A percentile compares a stretch with the other conserved stretches of the same genome.
phyloP scores from a whole-genome alignment of 2,113 vertebrate species.

The Nansenia antarctica region DNA sequence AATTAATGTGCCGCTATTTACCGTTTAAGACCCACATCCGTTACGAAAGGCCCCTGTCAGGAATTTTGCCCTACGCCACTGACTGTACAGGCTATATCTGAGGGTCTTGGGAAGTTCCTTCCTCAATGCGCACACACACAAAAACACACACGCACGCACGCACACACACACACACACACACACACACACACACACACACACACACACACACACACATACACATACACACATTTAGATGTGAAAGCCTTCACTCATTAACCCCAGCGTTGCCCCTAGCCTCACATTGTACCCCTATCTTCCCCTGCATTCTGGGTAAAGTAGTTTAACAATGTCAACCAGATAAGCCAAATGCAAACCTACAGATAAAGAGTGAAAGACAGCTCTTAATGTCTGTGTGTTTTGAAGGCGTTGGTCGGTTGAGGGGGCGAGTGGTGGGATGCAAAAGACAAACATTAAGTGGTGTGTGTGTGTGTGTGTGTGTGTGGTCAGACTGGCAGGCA shows the following conservation, averaged over 20 bases:
- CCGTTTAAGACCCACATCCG: too few species aligned
- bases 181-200: constrained; percentile 4
- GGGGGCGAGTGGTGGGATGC: constrained; percentile 55
- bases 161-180: constrained; percentile 9
- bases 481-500: constrained; percentile 23
- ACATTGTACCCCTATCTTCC: constrained; percentile 70
- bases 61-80: constrained; percentile 62
- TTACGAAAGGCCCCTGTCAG: too few species aligned
- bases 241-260: constrained; percentile 73
- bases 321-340: constrained; percentile 75
- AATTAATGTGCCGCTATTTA: too few species aligned
- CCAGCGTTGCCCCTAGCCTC: constrained; percentile 55
- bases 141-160: neutral
- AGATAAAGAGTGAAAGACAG: constrained; percentile 72
- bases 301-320: constrained; percentile 75
- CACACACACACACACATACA: constrained; percentile 3
- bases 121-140: constrained; percentile 25
- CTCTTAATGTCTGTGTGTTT: constrained; percentile 72
- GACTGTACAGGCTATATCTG: constrained; percentile 57
- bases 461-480: constrained; percentile 27
- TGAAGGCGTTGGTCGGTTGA: constrained; percentile 66
- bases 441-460: constrained; percentile 48
- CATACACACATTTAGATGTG: constrained; percentile 26
- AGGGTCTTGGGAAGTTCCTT: constrained; percentile 57
- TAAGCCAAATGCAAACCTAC: constrained; percentile 72